Evolutionary conservation across 1,140 invertebrate genomes (phyloP).

Genomic region (Cyrtorhinus lividipennis): DNA sequence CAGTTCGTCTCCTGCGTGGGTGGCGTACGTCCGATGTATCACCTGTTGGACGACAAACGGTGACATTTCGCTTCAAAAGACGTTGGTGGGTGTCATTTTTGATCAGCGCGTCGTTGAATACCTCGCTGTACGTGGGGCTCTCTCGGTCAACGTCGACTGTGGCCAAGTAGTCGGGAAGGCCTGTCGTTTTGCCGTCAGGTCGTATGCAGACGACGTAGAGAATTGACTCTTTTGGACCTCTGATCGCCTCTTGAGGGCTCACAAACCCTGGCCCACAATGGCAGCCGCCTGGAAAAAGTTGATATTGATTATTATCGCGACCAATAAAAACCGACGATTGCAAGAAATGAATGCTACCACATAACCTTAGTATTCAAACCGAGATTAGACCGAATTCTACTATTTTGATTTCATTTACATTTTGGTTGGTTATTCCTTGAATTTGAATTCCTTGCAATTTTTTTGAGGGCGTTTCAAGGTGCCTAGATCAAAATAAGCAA

Average conservation of each 20-base stretch:
- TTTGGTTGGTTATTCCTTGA: too few species aligned
- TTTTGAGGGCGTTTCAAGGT: too few species aligned
- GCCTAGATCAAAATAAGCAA: too few species aligned
- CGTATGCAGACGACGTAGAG: slow-evolving; percentile 78
- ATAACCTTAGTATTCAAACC: too few species aligned
- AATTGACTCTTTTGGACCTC: slow-evolving; percentile 65
- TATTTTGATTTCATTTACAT: too few species aligned
- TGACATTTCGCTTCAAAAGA: too few species aligned
- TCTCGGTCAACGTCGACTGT: slow-evolving; percentile 82
- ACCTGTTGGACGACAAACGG: slow-evolving; percentile 44
- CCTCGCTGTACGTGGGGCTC: slow-evolving; percentile 73
- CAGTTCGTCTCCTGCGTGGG: slow-evolving; percentile 70
- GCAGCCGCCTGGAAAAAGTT: slow-evolving; percentile 19
- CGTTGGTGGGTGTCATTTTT: background rate
- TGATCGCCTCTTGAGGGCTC: slow-evolving; percentile 66
- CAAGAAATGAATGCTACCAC: too few species aligned
- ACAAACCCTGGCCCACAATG: slow-evolving; percentile 56
- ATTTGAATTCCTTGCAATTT: too few species aligned
- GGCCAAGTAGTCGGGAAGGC: slow-evolving; percentile 62
- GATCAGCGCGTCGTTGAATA: background rate
- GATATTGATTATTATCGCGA: too few species aligned
- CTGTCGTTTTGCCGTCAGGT: slow-evolving; percentile 42
- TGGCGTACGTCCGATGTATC: slow-evolving; percentile 66
- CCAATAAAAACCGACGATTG: too few species aligned
- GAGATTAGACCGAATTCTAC: too few species aligned